Evolutionary conservation across 2,797 vertebrate species (phyloP).

Genomic region (Coracias cyanogaster): DNA sequence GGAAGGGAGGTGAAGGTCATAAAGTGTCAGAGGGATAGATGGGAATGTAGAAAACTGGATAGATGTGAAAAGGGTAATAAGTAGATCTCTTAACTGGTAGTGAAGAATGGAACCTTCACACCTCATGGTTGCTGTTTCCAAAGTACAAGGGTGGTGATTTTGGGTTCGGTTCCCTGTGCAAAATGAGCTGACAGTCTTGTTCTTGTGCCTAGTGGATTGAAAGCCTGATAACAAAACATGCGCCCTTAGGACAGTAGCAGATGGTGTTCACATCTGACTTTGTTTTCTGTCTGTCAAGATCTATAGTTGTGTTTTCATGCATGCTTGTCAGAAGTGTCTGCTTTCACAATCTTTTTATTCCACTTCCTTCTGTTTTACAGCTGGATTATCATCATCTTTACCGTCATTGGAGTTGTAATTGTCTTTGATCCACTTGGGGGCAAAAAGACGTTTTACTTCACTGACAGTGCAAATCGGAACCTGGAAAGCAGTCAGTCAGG

Average conservation of each 20-base stretch:
- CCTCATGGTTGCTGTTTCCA: neutral
- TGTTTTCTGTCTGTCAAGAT: neutral
- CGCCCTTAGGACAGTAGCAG: neutral
- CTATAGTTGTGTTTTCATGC: neutral
- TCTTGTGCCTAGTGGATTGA: neutral
- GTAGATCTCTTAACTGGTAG: neutral
- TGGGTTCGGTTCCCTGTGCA: neutral
- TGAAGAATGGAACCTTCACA: neutral
- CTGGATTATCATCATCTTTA: slow-evolving; percentile 93
- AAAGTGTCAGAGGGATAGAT: neutral
- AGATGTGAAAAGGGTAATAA: neutral
- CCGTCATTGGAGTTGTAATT: slow-evolving; percentile 84
- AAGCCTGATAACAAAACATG: neutral
- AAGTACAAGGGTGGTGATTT: neutral
- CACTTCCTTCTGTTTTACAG: slow-evolving; percentile 73
- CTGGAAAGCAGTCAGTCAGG: slow-evolving; percentile 87
- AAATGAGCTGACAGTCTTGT: neutral
- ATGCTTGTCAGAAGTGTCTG: neutral
- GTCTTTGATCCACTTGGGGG: slow-evolving; percentile 94
- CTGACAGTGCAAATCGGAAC: slow-evolving; percentile 72
- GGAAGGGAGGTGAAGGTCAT: neutral
- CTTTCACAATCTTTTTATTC: neutral
- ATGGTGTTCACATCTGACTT: neutral
- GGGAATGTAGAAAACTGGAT: neutral
- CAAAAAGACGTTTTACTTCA: slow-evolving; percentile 64